Evolutionary conservation across 2,113 vertebrate species (phyloP).

Genomic region (Sander lucioperca): DNA sequence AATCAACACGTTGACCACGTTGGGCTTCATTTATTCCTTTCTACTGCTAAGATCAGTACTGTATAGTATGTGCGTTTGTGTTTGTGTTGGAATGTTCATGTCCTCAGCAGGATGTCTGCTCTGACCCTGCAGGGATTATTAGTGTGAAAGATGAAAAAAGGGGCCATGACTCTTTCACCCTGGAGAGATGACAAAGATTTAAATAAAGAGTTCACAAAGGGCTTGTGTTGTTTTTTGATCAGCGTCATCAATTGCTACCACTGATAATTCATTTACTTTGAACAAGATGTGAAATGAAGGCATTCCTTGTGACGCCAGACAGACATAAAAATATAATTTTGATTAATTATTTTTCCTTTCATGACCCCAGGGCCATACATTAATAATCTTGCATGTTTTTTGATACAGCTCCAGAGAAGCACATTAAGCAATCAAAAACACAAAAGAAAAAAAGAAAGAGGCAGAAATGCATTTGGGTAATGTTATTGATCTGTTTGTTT

Average conservation of each 20-base stretch:
- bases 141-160: conserved; percentile 15
- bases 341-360: conserved; percentile 9
- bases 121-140: no score
- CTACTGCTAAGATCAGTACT: no score
- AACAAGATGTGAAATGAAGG: not conserved
- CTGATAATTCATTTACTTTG: no score
- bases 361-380: not conserved
- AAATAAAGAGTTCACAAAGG: not conserved
- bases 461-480: no score
- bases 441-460: no score
- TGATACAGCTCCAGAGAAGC: not conserved
- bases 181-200: conserved; percentile 9
- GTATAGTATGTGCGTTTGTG: no score
- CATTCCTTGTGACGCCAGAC: not conserved
- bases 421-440: not conserved
- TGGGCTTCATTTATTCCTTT: no score
- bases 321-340: not conserved
- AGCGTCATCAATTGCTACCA: not conserved
- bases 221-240: conserved; percentile 1
- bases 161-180: not conserved
- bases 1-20: not conserved
- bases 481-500: no score
- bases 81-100: no score
- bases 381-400: not conserved
- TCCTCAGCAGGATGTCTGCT: no score